phyloP scores from a whole-genome alignment of 2,888 invertebrate species.

The Plagodis dolabraria region DNA sequence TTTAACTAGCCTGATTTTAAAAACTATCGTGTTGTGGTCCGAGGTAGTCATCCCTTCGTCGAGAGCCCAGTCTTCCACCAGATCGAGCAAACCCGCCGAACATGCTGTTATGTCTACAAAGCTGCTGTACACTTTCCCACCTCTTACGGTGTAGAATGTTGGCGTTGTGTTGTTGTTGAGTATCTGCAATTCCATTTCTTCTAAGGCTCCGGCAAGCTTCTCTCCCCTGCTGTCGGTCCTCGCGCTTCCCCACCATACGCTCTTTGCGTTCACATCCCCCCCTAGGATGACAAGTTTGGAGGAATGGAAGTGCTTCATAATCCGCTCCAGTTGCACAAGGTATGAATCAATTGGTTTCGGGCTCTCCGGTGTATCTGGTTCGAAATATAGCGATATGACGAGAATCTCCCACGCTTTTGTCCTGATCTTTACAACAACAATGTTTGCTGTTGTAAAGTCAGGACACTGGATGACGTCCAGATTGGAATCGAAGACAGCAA shows the following conservation, averaged over 20 bases:
- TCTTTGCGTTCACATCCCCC: neutral
- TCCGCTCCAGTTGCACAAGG: conserved; percentile 16
- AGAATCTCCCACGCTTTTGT: neutral
- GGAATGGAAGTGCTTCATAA: neutral
- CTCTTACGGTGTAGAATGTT: conserved; percentile 39
- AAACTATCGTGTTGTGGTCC: conserved; percentile 37
- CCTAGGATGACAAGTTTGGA: neutral
- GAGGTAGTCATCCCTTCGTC: conserved; percentile 28
- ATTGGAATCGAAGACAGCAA: conserved; percentile 6
- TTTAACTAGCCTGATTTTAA: conserved; percentile 26
- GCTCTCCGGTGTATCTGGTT: neutral
- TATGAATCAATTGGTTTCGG: conserved; percentile 15
- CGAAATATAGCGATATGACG: neutral
- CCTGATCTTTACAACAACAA: neutral
- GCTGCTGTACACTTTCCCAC: conserved; percentile 23
- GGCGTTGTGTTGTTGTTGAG: conserved; percentile 39
- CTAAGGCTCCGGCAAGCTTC: conserved; percentile 6
- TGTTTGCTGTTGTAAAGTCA: neutral
- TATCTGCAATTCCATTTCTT: conserved; percentile 33
- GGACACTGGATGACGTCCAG: conserved; percentile 27
- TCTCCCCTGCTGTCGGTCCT: neutral
- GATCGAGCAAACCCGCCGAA: conserved; percentile 20
- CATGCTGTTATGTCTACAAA: conserved; percentile 41
- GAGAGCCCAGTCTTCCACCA: conserved; percentile 30
- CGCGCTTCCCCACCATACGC: conserved; percentile 5